These are phyloP conservation scores for Capricornis sumatraensis DNA, from an alignment of 2,113 vertebrate species.

Conservation along the genomic window DNA sequence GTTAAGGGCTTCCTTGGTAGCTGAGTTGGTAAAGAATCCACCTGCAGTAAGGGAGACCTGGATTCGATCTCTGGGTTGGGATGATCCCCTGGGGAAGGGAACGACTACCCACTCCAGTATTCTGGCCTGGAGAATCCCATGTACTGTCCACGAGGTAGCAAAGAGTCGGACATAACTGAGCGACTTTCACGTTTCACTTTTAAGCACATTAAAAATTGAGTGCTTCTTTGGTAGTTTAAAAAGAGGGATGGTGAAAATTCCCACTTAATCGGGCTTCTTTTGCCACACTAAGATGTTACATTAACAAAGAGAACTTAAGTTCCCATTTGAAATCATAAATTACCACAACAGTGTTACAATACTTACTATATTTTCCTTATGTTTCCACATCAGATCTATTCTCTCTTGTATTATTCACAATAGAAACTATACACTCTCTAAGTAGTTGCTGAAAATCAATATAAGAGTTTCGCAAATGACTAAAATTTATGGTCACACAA, in stretches of 20 bases:
- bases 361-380: no score
- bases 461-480: neutral
- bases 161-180: neutral
- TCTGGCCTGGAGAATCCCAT: neutral
- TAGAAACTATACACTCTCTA: neutral
- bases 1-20: no score
- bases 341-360: neutral
- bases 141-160: neutral
- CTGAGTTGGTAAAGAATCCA: neutral
- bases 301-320: neutral
- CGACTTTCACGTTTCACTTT: neutral
- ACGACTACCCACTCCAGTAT: neutral
- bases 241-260: neutral
- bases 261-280: neutral
- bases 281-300: no score
- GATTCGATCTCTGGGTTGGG: neutral
- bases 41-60: neutral
- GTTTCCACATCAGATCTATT: neutral
- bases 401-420: neutral
- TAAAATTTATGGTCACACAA: neutral
- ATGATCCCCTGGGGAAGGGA: neutral
- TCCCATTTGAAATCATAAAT: neutral
- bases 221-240: neutral
- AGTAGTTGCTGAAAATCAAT: neutral
- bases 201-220: neutral